Percentiles rank a stretch among this genome's conserved stretches.
Evolutionary conservation across 2,888 invertebrate genomes (phyloP).

Genomic region (Ophion obscuratus): DNA sequence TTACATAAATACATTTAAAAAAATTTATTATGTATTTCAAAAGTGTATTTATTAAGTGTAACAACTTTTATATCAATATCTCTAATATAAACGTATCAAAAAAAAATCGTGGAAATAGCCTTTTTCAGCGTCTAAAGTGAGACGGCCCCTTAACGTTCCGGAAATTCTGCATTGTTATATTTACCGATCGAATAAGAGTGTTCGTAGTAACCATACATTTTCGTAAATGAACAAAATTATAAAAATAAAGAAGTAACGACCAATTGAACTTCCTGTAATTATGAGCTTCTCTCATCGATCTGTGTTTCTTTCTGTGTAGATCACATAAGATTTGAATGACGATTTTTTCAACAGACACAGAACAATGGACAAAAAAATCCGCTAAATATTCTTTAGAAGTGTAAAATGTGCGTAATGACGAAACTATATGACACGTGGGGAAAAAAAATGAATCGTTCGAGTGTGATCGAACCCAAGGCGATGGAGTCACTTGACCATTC

Average conservation of each 20-base stretch:
- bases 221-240: background rate
- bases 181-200: background rate
- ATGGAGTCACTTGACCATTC: constrained; percentile 6
- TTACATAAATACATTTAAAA: too few species aligned
- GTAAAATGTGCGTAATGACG: background rate
- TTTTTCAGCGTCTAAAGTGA: too few species aligned
- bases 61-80: too few species aligned
- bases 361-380: background rate
- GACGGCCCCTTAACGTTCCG: constrained; percentile 12
- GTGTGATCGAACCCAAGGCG: constrained; percentile 47
- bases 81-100: too few species aligned
- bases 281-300: background rate
- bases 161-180: background rate
- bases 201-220: background rate
- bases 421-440: background rate
- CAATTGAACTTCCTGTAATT: background rate
- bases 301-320: background rate
- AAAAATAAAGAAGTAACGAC: background rate
- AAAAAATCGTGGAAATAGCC: too few species aligned
- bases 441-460: background rate
- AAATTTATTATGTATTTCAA: too few species aligned
- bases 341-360: background rate
- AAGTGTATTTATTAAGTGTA: too few species aligned
- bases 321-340: background rate
- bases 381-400: background rate